Evolutionary conservation across 2,888 invertebrate genomes (phyloP).

Genomic region (Odontocolon sp.): DNA sequence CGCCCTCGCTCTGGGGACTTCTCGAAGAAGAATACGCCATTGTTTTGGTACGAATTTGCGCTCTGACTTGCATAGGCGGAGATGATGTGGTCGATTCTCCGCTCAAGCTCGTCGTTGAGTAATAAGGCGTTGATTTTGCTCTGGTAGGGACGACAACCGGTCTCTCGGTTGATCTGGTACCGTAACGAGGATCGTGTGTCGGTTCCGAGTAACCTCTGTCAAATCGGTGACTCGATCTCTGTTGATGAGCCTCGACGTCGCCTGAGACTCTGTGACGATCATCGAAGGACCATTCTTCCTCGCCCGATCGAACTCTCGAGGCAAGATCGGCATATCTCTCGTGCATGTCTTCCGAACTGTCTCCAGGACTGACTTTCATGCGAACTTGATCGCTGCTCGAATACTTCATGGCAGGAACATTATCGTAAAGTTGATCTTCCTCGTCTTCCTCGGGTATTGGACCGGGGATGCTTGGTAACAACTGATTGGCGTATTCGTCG

Average conservation of each 20-base stretch:
- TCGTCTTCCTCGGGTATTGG: constrained; percentile 77
- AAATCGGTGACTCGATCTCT: constrained; percentile 50
- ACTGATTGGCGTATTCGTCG: constrained; percentile 69
- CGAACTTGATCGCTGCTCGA: constrained; percentile 72
- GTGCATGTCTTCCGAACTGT: constrained; percentile 79
- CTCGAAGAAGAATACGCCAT: constrained; percentile 75
- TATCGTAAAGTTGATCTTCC: constrained; percentile 77
- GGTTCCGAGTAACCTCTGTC: constrained; percentile 73
- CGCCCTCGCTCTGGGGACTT: constrained; percentile 80
- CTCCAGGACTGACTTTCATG: constrained; percentile 74
- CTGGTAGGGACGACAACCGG: constrained; percentile 82
- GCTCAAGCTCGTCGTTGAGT: constrained; percentile 84
- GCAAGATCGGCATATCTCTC: constrained; percentile 76
- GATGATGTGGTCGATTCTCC: constrained; percentile 83
- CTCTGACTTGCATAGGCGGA: constrained; percentile 77
- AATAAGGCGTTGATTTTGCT: constrained; percentile 77
- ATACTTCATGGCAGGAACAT: constrained; percentile 78
- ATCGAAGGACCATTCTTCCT: constrained; percentile 76
- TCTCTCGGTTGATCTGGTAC: constrained; percentile 82
- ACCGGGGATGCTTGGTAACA: constrained; percentile 67
- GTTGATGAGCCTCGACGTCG: constrained; percentile 55
- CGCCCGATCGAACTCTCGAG: constrained; percentile 67
- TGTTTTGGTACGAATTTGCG: constrained; percentile 79
- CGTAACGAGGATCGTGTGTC: constrained; percentile 70
- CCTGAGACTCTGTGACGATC: constrained; percentile 62